A percentile compares a stretch with the other conserved stretches of the same genome.
Conservation (phyloP, 2,888 invertebrate species). For the Xylophagus ater region DNA sequence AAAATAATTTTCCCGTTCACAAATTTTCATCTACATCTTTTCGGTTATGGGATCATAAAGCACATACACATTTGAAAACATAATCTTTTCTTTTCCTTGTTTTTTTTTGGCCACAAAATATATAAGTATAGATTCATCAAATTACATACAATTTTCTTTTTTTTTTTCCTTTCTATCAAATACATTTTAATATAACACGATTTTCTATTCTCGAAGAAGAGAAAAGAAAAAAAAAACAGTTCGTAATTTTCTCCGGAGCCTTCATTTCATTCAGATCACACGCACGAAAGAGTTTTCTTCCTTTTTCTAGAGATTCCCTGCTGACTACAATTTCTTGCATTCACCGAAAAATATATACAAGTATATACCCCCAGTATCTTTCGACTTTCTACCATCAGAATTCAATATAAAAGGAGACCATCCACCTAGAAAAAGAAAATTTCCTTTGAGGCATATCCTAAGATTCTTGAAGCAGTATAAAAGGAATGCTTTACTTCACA, state of each 20-base stretch:
- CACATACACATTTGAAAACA: slow-evolving; percentile 7
- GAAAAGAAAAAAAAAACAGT: too few relatives aligned
- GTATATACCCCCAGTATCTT: too few relatives aligned
- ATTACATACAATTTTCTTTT: too few relatives aligned
- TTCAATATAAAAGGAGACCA: background rate
- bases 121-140: too few relatives aligned
- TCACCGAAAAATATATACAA: background rate
- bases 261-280: slow-evolving; percentile 23
- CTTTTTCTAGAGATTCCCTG: slow-evolving; percentile 8
- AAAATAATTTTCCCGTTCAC: slow-evolving; percentile 19
- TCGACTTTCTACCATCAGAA: background rate
- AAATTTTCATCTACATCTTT: slow-evolving; percentile 14
- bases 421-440: slow-evolving; percentile 12
- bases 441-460: slow-evolving; percentile 2
- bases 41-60: slow-evolving; percentile 13
- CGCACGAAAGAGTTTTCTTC: slow-evolving; percentile 23
- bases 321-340: background rate
- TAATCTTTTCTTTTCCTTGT: background rate
- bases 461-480: too few relatives aligned
- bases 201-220: too few relatives aligned
- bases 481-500: background rate
- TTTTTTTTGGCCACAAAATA: too few relatives aligned
- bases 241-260: slow-evolving; percentile 18
- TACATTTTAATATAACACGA: too few relatives aligned
- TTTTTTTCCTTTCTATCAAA: too few relatives aligned